These are phyloP conservation scores for Cydia amplana DNA, from an alignment of 1,140 invertebrate genomes.

Conservation along the genomic window DNA sequence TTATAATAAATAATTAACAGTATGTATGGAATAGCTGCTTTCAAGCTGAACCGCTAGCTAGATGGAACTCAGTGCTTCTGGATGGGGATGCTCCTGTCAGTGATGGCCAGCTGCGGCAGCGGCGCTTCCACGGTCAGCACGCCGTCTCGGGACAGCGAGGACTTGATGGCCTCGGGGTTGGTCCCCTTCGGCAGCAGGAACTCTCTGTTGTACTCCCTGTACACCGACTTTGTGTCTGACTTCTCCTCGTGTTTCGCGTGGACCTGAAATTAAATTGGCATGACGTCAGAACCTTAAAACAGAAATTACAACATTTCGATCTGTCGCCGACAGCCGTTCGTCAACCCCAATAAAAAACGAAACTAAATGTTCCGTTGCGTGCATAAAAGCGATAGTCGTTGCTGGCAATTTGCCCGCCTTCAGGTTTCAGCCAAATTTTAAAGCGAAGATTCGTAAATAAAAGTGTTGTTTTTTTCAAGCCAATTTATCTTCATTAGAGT, in stretches of 20 bases:
- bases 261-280: constrained; percentile 83
- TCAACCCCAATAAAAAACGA: constrained; percentile 45
- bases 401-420: constrained; percentile 49
- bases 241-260: constrained; percentile 98
- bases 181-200: constrained; percentile 96
- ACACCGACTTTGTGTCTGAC: constrained; percentile 95
- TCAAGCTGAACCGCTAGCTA: constrained; percentile 47
- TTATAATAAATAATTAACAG: constrained; percentile 79
- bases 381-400: constrained; percentile 41
- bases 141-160: constrained; percentile 94
- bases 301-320: constrained; percentile 21
- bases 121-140: constrained; percentile 96
- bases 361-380: constrained; percentile 35
- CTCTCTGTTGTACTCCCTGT: constrained; percentile 97
- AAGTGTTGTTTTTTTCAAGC: constrained; percentile 41
- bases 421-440: constrained; percentile 44
- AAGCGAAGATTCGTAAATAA: constrained; percentile 45
- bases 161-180: constrained; percentile 95
- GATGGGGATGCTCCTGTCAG: constrained; percentile 78
- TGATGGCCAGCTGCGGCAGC: constrained; percentile 86
- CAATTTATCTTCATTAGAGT: constrained; percentile 53
- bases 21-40: constrained; percentile 73
- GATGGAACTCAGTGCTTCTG: constrained; percentile 73
- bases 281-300: constrained; percentile 27
- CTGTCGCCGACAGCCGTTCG: constrained; percentile 34